A percentile compares a stretch with the other conserved stretches of the same genome.
phyloP scores from a whole-genome alignment of 2,888 invertebrate genomes.

The Caenorhabditis japonica region DNA sequence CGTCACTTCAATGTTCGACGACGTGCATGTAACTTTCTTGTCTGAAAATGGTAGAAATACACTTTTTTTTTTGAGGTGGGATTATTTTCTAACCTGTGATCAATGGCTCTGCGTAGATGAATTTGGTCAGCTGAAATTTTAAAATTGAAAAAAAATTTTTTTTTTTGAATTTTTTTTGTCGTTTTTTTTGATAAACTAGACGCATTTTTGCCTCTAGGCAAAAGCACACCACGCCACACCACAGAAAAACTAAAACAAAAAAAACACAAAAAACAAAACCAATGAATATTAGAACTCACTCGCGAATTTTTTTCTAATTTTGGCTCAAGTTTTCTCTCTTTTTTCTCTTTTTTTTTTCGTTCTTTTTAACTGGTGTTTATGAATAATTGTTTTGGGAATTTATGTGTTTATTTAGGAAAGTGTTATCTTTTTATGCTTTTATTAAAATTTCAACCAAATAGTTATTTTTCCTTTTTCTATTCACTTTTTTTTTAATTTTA shows the following conservation, averaged over 20 bases:
- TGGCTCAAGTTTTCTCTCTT: not conserved
- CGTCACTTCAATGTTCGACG: slow-evolving; percentile 63
- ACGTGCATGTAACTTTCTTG: slow-evolving; percentile 62
- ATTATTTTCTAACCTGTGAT: slow-evolving; percentile 38
- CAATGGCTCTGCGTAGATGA: slow-evolving; percentile 20
- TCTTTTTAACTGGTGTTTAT: too few relatives aligned
- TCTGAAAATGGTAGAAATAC: too few relatives aligned
- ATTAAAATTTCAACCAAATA: not conserved
- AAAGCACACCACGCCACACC: too few relatives aligned
- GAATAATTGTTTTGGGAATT: not conserved
- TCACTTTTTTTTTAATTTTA: too few relatives aligned
- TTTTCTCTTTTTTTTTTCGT: slow-evolving; percentile 9
- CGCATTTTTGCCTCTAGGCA: slow-evolving; percentile 9
- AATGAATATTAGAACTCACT: slow-evolving; percentile 12
- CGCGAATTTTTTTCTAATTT: too few relatives aligned
- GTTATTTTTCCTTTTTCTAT: not conserved
- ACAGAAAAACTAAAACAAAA: slow-evolving; percentile 5
- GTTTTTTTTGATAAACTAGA: too few relatives aligned
- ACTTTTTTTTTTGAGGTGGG: too few relatives aligned
- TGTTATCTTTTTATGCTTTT: not conserved
- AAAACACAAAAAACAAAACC: not conserved
- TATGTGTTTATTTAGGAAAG: slow-evolving; percentile 2
- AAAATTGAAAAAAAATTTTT: not conserved
- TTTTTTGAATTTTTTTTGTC: not conserved
- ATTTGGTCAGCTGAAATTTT: slow-evolving; percentile 25